Percentiles rank a stretch among this genome's conserved stretches.
phyloP scores from a whole-genome alignment of 1,140 invertebrate species.

The Heliothis subflexa region DNA sequence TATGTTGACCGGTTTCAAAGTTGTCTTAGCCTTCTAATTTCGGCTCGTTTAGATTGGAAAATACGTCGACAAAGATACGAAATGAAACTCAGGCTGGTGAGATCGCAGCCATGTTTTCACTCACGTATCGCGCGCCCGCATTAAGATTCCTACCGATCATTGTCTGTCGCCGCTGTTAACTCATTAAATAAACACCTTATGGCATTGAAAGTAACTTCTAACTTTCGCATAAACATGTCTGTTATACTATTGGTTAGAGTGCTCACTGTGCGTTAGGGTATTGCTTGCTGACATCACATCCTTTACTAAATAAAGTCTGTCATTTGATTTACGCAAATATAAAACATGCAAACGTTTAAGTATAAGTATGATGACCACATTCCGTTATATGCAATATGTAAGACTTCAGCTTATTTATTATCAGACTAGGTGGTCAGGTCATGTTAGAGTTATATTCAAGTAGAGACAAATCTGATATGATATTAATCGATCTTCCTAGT shows the following conservation, averaged over 20 bases:
- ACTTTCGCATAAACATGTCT: slow-evolving; percentile 40
- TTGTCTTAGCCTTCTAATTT: slow-evolving; percentile 85
- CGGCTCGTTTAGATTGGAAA: slow-evolving; percentile 85
- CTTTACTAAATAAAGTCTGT: not conserved
- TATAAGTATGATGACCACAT: not conserved
- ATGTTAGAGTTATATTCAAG: not conserved
- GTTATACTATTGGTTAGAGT: not conserved
- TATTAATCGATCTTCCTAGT: not conserved
- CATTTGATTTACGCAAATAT: not conserved
- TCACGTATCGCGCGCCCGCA: slow-evolving; percentile 48
- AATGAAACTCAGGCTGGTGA: slow-evolving; percentile 62
- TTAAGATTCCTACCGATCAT: slow-evolving; percentile 52
- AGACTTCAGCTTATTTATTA: not conserved
- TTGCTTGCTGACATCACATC: not conserved
- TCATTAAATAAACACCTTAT: slow-evolving; percentile 50
- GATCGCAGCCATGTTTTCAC: slow-evolving; percentile 65
- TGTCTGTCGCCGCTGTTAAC: slow-evolving; percentile 36
- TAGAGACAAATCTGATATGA: not conserved
- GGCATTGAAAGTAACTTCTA: slow-evolving; percentile 1
- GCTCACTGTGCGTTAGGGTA: not conserved
- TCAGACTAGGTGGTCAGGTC: not conserved
- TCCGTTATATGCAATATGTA: not conserved
- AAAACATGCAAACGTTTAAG: not conserved
- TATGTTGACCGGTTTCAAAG: slow-evolving; percentile 85
- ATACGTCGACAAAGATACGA: slow-evolving; percentile 69